Conservation (phyloP, 2,888 invertebrate genomes). For the Gasteruption jaculator region DNA sequence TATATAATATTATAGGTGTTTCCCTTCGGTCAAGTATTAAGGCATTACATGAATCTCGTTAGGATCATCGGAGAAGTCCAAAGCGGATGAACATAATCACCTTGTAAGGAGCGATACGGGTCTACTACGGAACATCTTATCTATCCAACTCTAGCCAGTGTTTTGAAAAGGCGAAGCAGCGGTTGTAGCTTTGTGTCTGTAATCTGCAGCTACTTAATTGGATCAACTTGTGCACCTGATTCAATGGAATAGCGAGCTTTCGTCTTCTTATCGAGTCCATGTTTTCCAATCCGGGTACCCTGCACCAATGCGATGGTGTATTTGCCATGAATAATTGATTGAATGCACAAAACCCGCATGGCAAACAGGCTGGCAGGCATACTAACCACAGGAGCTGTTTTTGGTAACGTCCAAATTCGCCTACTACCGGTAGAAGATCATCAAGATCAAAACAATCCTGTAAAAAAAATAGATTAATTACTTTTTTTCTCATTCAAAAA, state of each 20-base stretch:
- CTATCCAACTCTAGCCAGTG: too few species aligned
- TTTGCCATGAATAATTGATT: slow-evolving; percentile 91
- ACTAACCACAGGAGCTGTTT: slow-evolving; percentile 80
- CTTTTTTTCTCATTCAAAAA: too few species aligned
- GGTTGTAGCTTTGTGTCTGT: too few species aligned
- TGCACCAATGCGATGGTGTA: slow-evolving; percentile 83
- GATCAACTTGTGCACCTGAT: slow-evolving; percentile 31
- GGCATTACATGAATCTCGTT: too few species aligned
- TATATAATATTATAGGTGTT: too few species aligned
- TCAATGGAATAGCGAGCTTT: slow-evolving; percentile 63
- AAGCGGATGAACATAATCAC: too few species aligned
- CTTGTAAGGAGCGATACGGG: too few species aligned
- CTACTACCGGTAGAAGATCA: slow-evolving; percentile 78
- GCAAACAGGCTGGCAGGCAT: slow-evolving; percentile 83
- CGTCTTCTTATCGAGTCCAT: slow-evolving; percentile 51
- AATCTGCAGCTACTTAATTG: too few species aligned
- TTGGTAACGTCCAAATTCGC: slow-evolving; percentile 87
- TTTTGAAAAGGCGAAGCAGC: too few species aligned
- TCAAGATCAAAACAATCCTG: slow-evolving; percentile 72
- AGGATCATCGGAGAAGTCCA: too few species aligned
- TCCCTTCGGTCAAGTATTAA: too few species aligned
- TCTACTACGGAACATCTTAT: too few species aligned
- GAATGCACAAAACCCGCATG: slow-evolving; percentile 88
- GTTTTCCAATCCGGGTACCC: slow-evolving; percentile 62
- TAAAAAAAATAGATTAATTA: background rate